phyloP scores from a whole-genome alignment of 2,797 vertebrate genomes.

The Numenius phaeopus region DNA sequence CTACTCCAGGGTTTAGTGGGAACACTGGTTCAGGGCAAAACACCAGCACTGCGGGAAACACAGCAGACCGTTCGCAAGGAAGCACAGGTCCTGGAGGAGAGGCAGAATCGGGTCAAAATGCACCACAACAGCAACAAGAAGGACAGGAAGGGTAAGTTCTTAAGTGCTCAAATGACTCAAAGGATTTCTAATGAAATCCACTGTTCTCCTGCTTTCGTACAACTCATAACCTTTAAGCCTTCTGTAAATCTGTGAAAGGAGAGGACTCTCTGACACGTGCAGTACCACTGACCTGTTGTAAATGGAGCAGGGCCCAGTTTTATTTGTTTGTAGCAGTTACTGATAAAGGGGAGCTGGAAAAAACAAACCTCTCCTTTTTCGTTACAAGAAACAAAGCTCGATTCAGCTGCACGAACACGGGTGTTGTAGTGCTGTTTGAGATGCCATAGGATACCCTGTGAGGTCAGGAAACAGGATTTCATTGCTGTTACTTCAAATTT shows the following conservation, averaged over 20 bases:
- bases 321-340: background rate
- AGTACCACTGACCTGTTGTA: background rate
- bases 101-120: slow-evolving; percentile 78
- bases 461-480: background rate
- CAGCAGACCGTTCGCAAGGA: slow-evolving; percentile 80
- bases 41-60: slow-evolving; percentile 32
- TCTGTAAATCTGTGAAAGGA: background rate
- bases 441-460: background rate
- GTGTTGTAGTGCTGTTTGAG: background rate
- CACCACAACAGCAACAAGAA: slow-evolving; percentile 78
- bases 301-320: background rate
- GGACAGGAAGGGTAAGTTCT: slow-evolving; percentile 80
- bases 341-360: background rate
- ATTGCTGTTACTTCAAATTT: background rate
- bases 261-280: background rate
- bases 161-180: accelerated
- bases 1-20: slow-evolving; percentile 78
- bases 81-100: slow-evolving; percentile 74
- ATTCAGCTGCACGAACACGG: accelerated
- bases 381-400: background rate
- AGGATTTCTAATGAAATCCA: background rate
- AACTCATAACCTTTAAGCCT: background rate
- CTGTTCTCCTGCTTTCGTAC: background rate
- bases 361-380: background rate
- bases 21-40: slow-evolving; percentile 79